Evolutionary conservation across 2,797 vertebrate genomes (phyloP).

Genomic region (Alfaro cultratus): DNA sequence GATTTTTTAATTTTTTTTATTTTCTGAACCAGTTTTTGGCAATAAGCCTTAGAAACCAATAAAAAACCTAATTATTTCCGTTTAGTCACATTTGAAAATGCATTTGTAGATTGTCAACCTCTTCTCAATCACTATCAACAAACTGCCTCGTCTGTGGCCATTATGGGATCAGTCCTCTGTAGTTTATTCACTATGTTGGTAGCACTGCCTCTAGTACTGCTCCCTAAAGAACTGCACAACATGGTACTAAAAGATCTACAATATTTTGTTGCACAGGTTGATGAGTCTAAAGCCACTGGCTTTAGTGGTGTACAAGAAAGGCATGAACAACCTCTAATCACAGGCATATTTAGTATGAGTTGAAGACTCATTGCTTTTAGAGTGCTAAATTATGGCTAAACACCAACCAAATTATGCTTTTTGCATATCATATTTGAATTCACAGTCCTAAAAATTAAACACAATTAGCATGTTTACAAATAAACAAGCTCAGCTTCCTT

Average conservation of each 20-base stretch:
- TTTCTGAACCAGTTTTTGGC: not conserved
- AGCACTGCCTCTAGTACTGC: not conserved
- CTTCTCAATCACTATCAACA: not conserved
- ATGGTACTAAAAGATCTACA: not conserved
- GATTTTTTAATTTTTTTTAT: not conserved
- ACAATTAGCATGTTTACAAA: constrained; percentile 23
- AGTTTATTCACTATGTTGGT: not conserved
- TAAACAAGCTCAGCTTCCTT: not conserved
- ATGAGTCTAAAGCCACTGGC: not conserved
- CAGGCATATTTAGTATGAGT: not conserved
- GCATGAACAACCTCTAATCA: not conserved
- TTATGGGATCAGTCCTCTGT: not conserved
- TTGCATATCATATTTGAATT: not conserved
- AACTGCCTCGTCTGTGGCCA: not conserved
- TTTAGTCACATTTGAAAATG: not conserved
- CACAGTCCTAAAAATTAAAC: constrained; percentile 5
- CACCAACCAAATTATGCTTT: not conserved
- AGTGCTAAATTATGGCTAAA: not conserved
- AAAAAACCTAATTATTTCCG: not conserved
- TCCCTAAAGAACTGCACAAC: not conserved
- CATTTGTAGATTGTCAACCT: not conserved
- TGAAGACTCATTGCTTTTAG: not conserved
- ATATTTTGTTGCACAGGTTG: not conserved
- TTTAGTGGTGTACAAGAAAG: not conserved
- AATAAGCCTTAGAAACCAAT: not conserved